Evolutionary conservation across 2,888 invertebrate genomes (phyloP).

Genomic region (Fissipunctia ypsillon): DNA sequence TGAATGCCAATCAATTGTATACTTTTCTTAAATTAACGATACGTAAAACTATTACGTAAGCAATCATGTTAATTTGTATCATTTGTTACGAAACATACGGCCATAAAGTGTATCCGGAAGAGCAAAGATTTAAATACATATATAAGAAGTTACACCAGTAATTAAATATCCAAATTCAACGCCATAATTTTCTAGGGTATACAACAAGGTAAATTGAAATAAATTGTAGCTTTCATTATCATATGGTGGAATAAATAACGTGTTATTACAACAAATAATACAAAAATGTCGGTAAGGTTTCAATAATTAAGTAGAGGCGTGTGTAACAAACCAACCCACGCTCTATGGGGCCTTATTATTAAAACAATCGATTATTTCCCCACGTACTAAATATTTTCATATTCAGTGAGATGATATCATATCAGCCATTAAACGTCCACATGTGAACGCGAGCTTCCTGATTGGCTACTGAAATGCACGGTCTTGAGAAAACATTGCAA

Average conservation of each 20-base stretch:
- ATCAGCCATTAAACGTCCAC: slow-evolving; percentile 5
- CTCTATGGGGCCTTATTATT: slow-evolving; percentile 58
- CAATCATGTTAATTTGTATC: slow-evolving; percentile 39
- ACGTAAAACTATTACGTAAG: slow-evolving; percentile 28
- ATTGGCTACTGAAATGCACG: slow-evolving; percentile 14
- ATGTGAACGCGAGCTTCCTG: neutral
- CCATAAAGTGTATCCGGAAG: slow-evolving; percentile 54
- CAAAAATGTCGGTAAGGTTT: slow-evolving; percentile 66
- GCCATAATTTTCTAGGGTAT: slow-evolving; percentile 74
- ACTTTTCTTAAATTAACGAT: slow-evolving; percentile 28
- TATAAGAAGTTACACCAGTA: slow-evolving; percentile 66
- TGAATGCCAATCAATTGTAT: slow-evolving; percentile 30
- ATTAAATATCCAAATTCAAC: slow-evolving; percentile 71
- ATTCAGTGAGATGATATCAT: slow-evolving; percentile 47
- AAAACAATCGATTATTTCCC: slow-evolving; percentile 61
- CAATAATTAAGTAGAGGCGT: slow-evolving; percentile 63
- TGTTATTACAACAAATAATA: slow-evolving; percentile 72
- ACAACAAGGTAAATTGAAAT: slow-evolving; percentile 73
- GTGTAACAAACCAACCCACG: slow-evolving; percentile 23
- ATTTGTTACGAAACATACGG: slow-evolving; percentile 41
- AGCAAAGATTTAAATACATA: slow-evolving; percentile 65
- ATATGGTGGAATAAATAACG: slow-evolving; percentile 64
- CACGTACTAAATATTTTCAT: slow-evolving; percentile 32
- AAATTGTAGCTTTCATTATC: slow-evolving; percentile 72
- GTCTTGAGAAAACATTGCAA: slow-evolving; percentile 14